Evolutionary conservation across 2,797 vertebrate genomes (phyloP).

Genomic region (Anguilla megastoma): DNA sequence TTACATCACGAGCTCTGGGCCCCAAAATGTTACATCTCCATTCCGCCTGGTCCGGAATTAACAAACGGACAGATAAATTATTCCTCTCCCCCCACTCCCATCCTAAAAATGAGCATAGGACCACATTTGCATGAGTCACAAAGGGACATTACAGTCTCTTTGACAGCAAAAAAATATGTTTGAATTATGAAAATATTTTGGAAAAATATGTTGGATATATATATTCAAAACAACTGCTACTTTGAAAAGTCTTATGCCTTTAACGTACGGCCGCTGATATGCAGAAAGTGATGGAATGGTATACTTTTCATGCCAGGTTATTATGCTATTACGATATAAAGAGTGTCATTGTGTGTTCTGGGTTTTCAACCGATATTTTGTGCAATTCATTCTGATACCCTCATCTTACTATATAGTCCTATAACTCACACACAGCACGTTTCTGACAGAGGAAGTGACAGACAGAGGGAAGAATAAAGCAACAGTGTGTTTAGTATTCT

Average conservation of each 20-base stretch:
- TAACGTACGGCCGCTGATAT: not conserved
- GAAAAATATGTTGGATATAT: not conserved
- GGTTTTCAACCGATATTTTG: not conserved
- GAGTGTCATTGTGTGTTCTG: not conserved
- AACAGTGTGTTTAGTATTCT: conserved; percentile 28
- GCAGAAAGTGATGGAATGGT: not conserved
- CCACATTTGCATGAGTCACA: not conserved
- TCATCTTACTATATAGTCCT: not conserved
- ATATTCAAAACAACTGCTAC: not conserved
- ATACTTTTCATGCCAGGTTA: not conserved
- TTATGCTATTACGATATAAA: not conserved
- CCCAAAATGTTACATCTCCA: conserved; percentile 9
- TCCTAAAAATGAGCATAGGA: not conserved
- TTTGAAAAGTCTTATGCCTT: not conserved
- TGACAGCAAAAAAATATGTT: not conserved
- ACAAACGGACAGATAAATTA: not conserved
- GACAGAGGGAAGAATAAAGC: not conserved
- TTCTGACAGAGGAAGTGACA: not conserved
- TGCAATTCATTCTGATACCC: not conserved
- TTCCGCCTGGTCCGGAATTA: not conserved
- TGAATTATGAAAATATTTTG: not conserved
- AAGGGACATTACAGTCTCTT: not conserved
- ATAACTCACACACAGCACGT: not conserved
- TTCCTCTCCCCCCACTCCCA: not conserved
- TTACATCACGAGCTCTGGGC: not conserved